phyloP scores from a whole-genome alignment of 2,888 invertebrate species.

The Chrysina gloriosa region DNA sequence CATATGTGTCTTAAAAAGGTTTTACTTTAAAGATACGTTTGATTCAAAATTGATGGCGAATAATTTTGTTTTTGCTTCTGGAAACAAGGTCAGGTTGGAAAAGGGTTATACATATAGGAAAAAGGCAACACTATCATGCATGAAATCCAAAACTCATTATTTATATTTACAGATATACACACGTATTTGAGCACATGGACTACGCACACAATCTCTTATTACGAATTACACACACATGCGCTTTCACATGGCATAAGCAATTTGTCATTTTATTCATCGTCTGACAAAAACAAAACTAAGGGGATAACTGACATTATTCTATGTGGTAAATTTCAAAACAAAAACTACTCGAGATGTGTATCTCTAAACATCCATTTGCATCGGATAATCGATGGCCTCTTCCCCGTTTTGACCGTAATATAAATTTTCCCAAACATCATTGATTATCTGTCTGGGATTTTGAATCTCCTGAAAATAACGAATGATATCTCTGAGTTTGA shows the following conservation, averaged over 20 bases:
- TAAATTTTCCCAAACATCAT: slow-evolving; percentile 44
- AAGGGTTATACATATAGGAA: too few relatives aligned
- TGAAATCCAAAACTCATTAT: background rate
- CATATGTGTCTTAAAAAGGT: too few relatives aligned
- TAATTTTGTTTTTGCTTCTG: too few relatives aligned
- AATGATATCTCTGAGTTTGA: slow-evolving; percentile 42
- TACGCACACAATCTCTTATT: background rate
- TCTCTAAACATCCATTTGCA: slow-evolving; percentile 14
- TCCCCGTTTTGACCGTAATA: slow-evolving; percentile 33
- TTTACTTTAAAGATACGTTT: too few relatives aligned
- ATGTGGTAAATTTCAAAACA: background rate
- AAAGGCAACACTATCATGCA: background rate
- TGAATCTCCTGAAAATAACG: slow-evolving; percentile 32
- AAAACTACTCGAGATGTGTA: background rate
- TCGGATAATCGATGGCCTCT: background rate
- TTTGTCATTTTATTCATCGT: slow-evolving; percentile 15
- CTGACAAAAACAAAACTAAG: slow-evolving; percentile 5
- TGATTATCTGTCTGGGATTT: slow-evolving; percentile 36
- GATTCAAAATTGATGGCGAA: too few relatives aligned
- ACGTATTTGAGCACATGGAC: too few relatives aligned
- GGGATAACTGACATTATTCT: background rate
- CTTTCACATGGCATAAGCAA: background rate
- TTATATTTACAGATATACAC: background rate
- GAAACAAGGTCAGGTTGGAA: too few relatives aligned
- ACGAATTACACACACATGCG: background rate